Evolutionary conservation across 2,888 invertebrate genomes (phyloP), one percentile per base, ranked within the genome.

Genomic region (Tribolium freemani): DNA sequence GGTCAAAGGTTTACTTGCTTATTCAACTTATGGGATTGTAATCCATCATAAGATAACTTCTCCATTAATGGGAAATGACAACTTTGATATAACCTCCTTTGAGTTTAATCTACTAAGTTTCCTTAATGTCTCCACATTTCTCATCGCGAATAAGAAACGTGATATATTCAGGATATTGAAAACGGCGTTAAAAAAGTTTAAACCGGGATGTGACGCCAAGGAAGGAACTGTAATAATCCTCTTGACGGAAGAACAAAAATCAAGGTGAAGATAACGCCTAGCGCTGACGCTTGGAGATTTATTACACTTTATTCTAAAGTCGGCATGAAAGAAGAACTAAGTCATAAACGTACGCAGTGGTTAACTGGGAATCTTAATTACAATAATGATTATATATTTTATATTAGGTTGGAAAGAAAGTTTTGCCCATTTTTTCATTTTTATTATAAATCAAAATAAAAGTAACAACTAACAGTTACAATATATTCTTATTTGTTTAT

Each of bases 21-120:
- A 63, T 69, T 72, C 68, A 74, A 67, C 74, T 73, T 78, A 79
- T 78, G 75, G 77, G 75, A 78, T 79, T 78, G 78, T 75, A 78
- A 77, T 79, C 78, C 76, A 78, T 79, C 78, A 79, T 70, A 72
- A 76, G 73, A 75, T 75, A 75, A 79, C 73, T 79, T 75, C 76
- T 75, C 75, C 66, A 71, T 73, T 71, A 56, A 64, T 71, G 48
- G 61, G 53, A 63, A 61, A 69, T 61, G 61, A 69, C 69, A 69
- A 69, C 61, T 69, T 69, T 61, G 61, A 50, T 69, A 60, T 60
- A 51, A 30, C 30, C 60, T 45, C 53, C 21, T 60, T 69, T 53
- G 57, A 70, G 70, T 69, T 70, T 70, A 70, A 70, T 63, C 50
- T 46, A 56, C 48, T 38, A 48, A 70, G 70, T 70, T 66, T 66